Percentiles rank a stretch among this genome's conserved stretches.
Evolutionary conservation across 30 jellyfish, hydroid and myxozoan genomes (phyloP).

Genomic region (Catostylus mosaicus): DNA sequence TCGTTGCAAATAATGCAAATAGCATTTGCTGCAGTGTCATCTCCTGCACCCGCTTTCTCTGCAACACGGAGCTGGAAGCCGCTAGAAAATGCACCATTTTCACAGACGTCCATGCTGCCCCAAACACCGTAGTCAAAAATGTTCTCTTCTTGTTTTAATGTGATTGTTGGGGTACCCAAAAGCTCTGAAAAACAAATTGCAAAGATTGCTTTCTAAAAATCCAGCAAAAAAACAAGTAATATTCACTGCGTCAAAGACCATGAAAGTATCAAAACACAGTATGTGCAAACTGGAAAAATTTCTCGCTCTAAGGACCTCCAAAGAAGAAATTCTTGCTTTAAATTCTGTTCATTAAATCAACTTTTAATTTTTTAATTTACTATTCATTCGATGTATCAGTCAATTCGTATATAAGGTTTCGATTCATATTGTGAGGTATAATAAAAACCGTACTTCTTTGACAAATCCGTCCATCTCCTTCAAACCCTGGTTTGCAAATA

Average conservation of each 20-base stretch:
- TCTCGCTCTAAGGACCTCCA: neutral
- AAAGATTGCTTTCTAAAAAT: neutral
- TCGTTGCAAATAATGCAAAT: slow-evolving; percentile 6
- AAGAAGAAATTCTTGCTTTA: neutral
- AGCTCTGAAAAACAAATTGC: slow-evolving; percentile 1
- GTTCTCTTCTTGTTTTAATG: neutral
- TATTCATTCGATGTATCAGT: neutral
- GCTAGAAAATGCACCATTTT: slow-evolving; percentile 14
- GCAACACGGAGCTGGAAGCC: slow-evolving; percentile 17
- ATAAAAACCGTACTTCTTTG: slow-evolving; percentile 40
- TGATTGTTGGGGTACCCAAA: neutral
- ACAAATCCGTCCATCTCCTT: slow-evolving; percentile 55
- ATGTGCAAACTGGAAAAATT: neutral
- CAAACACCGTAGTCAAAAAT: slow-evolving; percentile 24
- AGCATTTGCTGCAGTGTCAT: slow-evolving; percentile 55
- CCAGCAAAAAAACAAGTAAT: neutral
- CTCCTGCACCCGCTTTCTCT: neutral
- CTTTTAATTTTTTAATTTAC: too few species aligned
- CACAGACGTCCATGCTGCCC: slow-evolving; percentile 49
- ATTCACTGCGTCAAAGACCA: neutral
- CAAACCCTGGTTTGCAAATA: slow-evolving; percentile 20
- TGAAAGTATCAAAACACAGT: too few species aligned
- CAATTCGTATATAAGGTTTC: too few species aligned
- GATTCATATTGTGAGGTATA: too few species aligned
- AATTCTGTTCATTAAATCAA: neutral